A percentile compares a stretch with the other conserved stretches of the same genome.
These are phyloP conservation scores for Pipistrellus kuhlii DNA, from an alignment of 2,797 vertebrate species.

Conservation along the genomic window DNA sequence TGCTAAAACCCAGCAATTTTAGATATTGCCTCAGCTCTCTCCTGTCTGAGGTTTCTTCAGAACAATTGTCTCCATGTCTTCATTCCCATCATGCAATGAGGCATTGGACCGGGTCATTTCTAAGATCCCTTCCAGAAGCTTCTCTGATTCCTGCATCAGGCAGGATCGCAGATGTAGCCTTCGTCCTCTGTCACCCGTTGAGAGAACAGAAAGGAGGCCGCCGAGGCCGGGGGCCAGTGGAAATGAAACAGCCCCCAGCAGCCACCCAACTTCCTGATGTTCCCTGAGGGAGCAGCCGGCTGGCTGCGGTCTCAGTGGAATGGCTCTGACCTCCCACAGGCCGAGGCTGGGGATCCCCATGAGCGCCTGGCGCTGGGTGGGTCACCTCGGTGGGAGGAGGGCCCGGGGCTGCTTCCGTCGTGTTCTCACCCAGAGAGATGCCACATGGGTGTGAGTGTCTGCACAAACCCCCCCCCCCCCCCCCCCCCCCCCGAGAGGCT, in stretches of 20 bases:
- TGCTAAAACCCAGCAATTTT: neutral
- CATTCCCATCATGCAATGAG: neutral
- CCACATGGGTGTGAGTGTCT: fast-evolving
- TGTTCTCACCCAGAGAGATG: neutral
- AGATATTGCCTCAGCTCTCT: neutral
- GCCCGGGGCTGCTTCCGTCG: neutral
- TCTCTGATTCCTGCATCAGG: neutral
- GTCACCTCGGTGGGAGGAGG: neutral
- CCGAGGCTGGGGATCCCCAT: neutral
- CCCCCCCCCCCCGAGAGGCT: neutral
- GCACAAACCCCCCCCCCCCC: neutral
- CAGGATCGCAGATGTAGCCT: neutral
- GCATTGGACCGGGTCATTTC: neutral
- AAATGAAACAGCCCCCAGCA: neutral
- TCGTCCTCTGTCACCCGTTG: neutral
- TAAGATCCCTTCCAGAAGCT: conserved; percentile 16
- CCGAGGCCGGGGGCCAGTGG: neutral
- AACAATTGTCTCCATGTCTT: too few relatives aligned
- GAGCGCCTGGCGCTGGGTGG: fast-evolving
- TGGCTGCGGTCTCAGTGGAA: neutral
- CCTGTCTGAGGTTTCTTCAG: neutral
- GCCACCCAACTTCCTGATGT: neutral
- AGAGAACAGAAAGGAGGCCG: neutral
- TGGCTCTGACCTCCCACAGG: neutral
- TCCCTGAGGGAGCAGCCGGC: neutral